Evolutionary conservation across 64 coral and sea anemone genomes (phyloP).

Genomic region (Stichodactyla helianthus): DNA sequence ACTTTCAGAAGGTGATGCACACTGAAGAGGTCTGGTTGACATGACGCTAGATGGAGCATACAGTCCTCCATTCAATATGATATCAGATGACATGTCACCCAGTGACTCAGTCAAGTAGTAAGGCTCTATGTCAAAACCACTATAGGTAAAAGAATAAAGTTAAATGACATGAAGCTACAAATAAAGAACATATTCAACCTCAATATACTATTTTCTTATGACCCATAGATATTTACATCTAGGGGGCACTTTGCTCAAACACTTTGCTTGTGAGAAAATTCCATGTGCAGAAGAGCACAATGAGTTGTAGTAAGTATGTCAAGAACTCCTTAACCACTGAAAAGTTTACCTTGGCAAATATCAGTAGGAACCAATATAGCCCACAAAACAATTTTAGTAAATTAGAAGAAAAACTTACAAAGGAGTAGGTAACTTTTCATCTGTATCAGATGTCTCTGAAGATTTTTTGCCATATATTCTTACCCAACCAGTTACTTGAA

Average conservation of each 20-base stretch:
- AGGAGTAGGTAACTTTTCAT: conserved; percentile 56
- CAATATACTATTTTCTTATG: not conserved
- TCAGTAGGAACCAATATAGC: not conserved
- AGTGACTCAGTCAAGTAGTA: conserved; percentile 77
- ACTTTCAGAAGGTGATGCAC: conserved; percentile 28
- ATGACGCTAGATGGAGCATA: conserved; percentile 17
- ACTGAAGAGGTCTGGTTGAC: conserved; percentile 32
- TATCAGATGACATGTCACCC: conserved; percentile 28
- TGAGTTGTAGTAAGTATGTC: too few relatives aligned
- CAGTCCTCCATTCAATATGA: not conserved
- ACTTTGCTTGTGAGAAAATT: too few relatives aligned
- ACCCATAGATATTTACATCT: too few relatives aligned
- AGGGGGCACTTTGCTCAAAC: too few relatives aligned
- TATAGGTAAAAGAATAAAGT: not conserved
- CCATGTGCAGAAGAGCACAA: too few relatives aligned
- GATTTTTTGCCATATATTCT: conserved; percentile 40
- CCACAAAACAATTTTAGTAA: not conserved
- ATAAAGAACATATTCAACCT: too few relatives aligned
- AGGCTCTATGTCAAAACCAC: conserved; percentile 92
- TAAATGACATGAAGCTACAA: too few relatives aligned
- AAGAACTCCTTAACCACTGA: too few relatives aligned
- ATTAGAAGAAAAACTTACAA: conserved; percentile 64
- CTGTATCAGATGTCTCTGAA: conserved; percentile 26
- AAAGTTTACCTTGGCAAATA: not conserved
- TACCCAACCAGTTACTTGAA: conserved; percentile 80